These are phyloP conservation scores for Phallusia fumigata DNA, from an alignment of 23 tunicate species.

Conservation along the genomic window DNA sequence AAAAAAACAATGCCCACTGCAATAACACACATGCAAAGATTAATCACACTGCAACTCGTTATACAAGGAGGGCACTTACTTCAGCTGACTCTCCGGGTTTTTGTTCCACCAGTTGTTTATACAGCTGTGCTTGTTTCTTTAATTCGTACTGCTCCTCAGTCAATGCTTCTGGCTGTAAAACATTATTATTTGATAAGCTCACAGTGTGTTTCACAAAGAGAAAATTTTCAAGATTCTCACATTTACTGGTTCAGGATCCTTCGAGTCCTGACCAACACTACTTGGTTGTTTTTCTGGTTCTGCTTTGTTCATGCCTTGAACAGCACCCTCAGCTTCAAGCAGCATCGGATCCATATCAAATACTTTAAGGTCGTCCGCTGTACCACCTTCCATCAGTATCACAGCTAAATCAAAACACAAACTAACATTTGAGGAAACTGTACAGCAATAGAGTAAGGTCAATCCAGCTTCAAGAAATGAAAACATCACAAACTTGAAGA, in stretches of 20 bases:
- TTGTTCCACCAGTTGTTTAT: slow-evolving; percentile 72
- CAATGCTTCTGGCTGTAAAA: slow-evolving; percentile 34
- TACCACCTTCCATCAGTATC: slow-evolving; percentile 93
- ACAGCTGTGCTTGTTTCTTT: slow-evolving; percentile 83
- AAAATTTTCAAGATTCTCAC: not conserved
- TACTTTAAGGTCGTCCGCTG: slow-evolving; percentile 66
- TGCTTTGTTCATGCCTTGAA: not conserved
- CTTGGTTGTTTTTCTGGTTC: slow-evolving; percentile 20
- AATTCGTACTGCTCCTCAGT: slow-evolving; percentile 73
- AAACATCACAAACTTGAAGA: no score
- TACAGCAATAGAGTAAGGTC: no score
- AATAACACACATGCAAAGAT: no score
- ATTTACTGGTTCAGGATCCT: not conserved
- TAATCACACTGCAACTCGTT: not conserved
- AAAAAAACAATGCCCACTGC: no score
- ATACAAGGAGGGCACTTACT: not conserved
- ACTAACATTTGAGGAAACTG: no score
- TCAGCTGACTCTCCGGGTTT: slow-evolving; percentile 31
- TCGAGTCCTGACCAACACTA: slow-evolving; percentile 8
- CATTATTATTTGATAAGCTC: not conserved
- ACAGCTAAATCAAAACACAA: slow-evolving; percentile 61
- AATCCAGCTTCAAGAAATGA: no score
- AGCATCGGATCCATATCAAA: slow-evolving; percentile 47
- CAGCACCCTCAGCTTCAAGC: slow-evolving; percentile 21
- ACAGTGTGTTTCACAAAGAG: not conserved